These are phyloP conservation scores for Archilochus colubris DNA, from an alignment of 2,113 vertebrate species.

Conservation along the genomic window DNA sequence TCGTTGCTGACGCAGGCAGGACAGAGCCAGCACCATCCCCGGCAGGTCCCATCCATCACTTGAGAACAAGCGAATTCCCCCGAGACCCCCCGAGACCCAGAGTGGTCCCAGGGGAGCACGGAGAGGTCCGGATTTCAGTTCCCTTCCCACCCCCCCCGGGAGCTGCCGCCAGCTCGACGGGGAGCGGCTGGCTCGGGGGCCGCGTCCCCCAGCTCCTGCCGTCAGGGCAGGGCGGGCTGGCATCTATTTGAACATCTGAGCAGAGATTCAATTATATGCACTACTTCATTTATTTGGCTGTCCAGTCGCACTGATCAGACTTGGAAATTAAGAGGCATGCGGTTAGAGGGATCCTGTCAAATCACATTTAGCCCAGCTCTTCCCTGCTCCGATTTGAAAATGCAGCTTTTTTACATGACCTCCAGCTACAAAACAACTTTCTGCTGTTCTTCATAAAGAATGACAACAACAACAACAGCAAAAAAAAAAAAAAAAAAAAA, in stretches of 20 bases:
- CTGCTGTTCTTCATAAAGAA: slow-evolving; percentile 2
- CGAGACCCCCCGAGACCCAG: not conserved
- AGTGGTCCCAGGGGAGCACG: not conserved
- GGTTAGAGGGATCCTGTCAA: slow-evolving; percentile 52
- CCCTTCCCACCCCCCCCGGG: not conserved
- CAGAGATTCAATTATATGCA: slow-evolving; percentile 47
- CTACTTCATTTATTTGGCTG: slow-evolving; percentile 55
- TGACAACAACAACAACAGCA: not conserved
- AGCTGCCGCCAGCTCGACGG: not conserved
- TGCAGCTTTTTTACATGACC: slow-evolving; percentile 36
- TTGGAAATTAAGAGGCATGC: slow-evolving; percentile 57
- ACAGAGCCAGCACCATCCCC: not conserved
- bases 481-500: not conserved
- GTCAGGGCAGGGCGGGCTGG: slow-evolving; percentile 16
- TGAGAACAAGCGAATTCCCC: not conserved
- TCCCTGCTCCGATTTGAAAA: not conserved
- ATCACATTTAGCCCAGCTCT: slow-evolving; percentile 31
- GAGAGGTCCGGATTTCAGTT: not conserved
- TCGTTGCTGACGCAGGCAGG: slow-evolving; percentile 3
- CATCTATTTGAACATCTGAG: not conserved
- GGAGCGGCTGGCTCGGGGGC: not conserved
- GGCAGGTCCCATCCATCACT: not conserved
- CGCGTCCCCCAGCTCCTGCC: not conserved
- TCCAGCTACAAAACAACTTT: slow-evolving; percentile 55
- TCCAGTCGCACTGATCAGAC: slow-evolving; percentile 49